Evolutionary conservation across 2,113 vertebrate species (phyloP), one percentile per base, ranked within the genome.

Genomic region (Odontesthes bonariensis): DNA sequence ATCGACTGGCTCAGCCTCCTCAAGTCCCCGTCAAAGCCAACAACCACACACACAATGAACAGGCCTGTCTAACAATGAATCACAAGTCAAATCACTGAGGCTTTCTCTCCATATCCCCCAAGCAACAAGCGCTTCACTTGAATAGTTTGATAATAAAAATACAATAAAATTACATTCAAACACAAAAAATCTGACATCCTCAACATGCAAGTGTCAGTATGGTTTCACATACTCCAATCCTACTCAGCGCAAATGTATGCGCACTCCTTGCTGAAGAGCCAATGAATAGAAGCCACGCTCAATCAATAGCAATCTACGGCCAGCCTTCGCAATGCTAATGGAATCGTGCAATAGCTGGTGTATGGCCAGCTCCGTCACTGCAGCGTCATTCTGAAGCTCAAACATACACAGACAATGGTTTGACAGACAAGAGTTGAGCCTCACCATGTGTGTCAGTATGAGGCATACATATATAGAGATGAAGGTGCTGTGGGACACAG

Each of bases 241-340:
- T 74, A 56, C 67, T 56, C 56, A 52, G 65, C 49, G 32, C 40
- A 2, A 61, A 20, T 42, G 59, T 51, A 32, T 67, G 68, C 44
- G 70, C 8, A 46, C 64, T 65, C 44, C 77, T 20, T 31, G 44
- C 59, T 81, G 83, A 86, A 83, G 46, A 81, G 77, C 85, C 86
- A 74, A 86, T 85, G 86, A 92, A 92, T 66, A 86, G 88, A 86
- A 83, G 85, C 88, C 60, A 76, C 63, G 74, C 77, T 76, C 79
- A 89, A 91, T 92, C 92, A 91, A 92, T 92, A 92, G 86, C 90
- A 91, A 92, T 92, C 92, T 87, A 86, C 81, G 77, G 75, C 62
- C 83, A 80, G 89, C 84, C 75, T 83, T 87, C 60, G 53, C 85
- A 74, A 90, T 87, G 85, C 85, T 91, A 92, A 92, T 92, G 88